Conservation (phyloP, 2,113 vertebrate genomes). For the Nibea albiflora region DNA sequence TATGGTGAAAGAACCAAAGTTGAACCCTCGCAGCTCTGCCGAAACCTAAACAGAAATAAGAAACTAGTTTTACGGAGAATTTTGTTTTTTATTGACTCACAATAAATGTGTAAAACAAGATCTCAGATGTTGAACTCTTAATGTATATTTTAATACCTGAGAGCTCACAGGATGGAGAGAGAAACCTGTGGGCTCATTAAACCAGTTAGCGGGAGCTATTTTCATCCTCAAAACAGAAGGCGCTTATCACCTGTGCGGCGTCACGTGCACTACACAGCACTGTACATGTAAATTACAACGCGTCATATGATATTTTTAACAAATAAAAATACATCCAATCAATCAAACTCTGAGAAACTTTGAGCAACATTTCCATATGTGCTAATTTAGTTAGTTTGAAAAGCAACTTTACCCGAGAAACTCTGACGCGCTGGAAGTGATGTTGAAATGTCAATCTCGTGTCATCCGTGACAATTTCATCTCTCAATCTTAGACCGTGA, state of each 20-base stretch:
- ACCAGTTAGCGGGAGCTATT: conserved; percentile 13
- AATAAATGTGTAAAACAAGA: conserved; percentile 10
- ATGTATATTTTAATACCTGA: conserved; percentile 20
- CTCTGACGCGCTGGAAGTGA: conserved; percentile 17
- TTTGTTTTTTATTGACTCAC: neutral
- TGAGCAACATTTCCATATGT: neutral
- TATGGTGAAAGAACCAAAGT: neutral
- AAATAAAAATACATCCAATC: neutral
- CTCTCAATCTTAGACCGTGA: conserved; percentile 34
- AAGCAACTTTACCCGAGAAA: conserved; percentile 27
- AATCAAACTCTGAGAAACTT: neutral
- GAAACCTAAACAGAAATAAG: conserved; percentile 2
- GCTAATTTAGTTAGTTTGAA: conserved; percentile 22
- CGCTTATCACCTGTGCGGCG: neutral
- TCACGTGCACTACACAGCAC: neutral
- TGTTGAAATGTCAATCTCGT: conserved; percentile 34
- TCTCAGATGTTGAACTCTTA: conserved; percentile 14
- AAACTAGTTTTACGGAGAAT: neutral
- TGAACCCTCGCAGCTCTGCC: neutral
- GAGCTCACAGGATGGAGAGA: conserved; percentile 2
- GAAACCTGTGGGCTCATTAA: neutral
- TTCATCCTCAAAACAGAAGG: conserved; percentile 1
- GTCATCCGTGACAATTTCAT: conserved; percentile 29
- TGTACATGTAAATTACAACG: neutral
- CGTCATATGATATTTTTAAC: neutral